Base-by-base conservation (phyloP, 2,888 invertebrate species). In the Morpho achilles region DNA sequence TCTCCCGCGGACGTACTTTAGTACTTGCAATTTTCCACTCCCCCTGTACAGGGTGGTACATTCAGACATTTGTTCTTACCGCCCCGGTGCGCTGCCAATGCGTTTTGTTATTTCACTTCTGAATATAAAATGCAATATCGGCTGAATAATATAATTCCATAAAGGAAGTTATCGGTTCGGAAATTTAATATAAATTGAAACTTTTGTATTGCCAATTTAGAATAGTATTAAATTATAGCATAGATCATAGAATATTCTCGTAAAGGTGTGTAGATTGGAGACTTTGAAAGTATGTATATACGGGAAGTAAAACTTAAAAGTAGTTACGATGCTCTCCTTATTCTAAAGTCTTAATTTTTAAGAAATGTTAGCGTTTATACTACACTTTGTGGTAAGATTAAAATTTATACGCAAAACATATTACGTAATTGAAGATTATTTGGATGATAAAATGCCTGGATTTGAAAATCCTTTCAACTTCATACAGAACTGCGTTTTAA, bases 111-210 rank as follows among this genome's bases (percentile, higher is more conserved):
- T 61, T 63, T 51, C 61, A 51, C 51, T 56, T 59, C 60, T 53
- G 66, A 64, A 66, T 62, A 62, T 64, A 62, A 62, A 61, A 63
- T 61, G 63, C 63, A 63, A 65, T 65, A 65, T 65, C 63, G 55
- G 57, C 59, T 53, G 60, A 58, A 63, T 61, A 61, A 61, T 58
- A 61, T 56, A 63, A 63, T 63, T 56, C 49, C 56, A 48, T 52
- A 54, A 50, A 22, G 51, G 50, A 53, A 56, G 61, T 56, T 63
- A 63, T 63, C 56, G 58, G 58, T 63, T 53, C 41, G 52, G 58
- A 50, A 57, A 57, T 52, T 48, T 57, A 39, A 57, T 57, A 57
- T 48, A 47, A 57, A 48, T 52, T 52, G 43, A 53, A 48, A 10
- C 9, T 44, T 42, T 48, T 47, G 39, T 51, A 51, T 47, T 42